These are phyloP conservation scores for Lasioglossum oenotherae DNA, from an alignment of 2,888 invertebrate species.

Conservation along the genomic window DNA sequence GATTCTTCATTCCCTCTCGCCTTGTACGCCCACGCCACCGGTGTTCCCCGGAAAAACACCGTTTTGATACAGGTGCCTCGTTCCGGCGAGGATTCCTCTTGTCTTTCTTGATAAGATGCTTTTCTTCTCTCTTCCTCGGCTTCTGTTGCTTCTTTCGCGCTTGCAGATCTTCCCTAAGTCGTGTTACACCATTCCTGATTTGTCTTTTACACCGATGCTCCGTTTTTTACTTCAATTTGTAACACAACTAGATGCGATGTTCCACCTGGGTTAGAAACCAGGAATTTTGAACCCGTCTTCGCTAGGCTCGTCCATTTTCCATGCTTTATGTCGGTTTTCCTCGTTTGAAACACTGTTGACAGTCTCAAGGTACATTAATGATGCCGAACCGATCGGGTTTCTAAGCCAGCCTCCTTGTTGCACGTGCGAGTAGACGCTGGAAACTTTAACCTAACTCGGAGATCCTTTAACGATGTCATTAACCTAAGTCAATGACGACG, in stretches of 20 bases:
- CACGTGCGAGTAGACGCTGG: neutral
- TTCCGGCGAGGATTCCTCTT: neutral
- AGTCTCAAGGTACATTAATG: neutral
- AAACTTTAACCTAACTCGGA: neutral
- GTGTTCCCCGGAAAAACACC: neutral
- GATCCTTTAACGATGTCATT: constrained; percentile 5
- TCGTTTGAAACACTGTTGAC: neutral
- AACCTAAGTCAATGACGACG: neutral
- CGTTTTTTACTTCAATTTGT: neutral
- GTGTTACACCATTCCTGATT: neutral
- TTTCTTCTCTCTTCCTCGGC: neutral
- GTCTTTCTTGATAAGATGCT: neutral
- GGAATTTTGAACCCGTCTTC: neutral
- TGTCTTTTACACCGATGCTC: neutral
- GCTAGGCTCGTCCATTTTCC: neutral
- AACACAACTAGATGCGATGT: neutral
- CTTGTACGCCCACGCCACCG: neutral
- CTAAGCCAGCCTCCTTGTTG: neutral
- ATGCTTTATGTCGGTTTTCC: neutral
- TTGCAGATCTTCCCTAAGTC: neutral
- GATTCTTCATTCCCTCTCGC: neutral
- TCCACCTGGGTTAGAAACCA: neutral
- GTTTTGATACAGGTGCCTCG: constrained; percentile 9
- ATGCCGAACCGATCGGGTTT: neutral
- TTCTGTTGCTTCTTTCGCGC: neutral